Percentiles rank a stretch among this genome's conserved stretches.
Conservation (phyloP, 2,888 invertebrate species). For the Drosophila vallismaia region DNA sequence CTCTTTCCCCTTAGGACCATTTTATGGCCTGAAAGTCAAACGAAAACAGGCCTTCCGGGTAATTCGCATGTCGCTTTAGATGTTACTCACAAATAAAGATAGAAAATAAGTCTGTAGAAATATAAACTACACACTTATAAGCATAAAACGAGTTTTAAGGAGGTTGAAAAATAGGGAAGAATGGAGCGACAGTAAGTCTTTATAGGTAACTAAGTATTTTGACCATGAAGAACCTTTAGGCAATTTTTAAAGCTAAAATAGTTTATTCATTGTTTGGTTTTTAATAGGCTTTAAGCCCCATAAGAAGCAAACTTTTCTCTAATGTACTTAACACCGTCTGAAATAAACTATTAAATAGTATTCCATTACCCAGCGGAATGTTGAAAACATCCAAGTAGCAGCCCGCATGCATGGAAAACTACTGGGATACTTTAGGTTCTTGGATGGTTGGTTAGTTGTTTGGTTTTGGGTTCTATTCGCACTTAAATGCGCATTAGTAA, state of each 20-base stretch:
- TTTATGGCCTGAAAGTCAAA: slow-evolving; percentile 49
- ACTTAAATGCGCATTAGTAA: slow-evolving; percentile 50
- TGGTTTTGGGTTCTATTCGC: slow-evolving; percentile 12
- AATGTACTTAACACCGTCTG: slow-evolving; percentile 7
- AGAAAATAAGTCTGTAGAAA: slow-evolving; percentile 17
- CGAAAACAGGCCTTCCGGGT: slow-evolving; percentile 24
- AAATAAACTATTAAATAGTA: slow-evolving; percentile 8
- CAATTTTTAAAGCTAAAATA: no score
- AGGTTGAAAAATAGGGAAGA: slow-evolving; percentile 10
- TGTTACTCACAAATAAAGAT: slow-evolving; percentile 45
- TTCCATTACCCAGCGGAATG: neutral
- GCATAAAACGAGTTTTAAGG: slow-evolving; percentile 19
- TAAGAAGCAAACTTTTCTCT: neutral
- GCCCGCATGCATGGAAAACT: neutral
- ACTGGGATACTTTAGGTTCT: slow-evolving; percentile 7
- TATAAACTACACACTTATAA: slow-evolving; percentile 14
- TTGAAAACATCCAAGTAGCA: neutral
- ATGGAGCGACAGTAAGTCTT: slow-evolving; percentile 22
- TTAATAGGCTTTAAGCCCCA: no score
- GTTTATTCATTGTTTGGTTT: no score
- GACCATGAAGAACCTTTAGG: neutral
- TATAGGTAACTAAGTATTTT: slow-evolving; percentile 5
- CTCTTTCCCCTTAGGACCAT: slow-evolving; percentile 26
- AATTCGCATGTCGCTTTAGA: slow-evolving; percentile 33
- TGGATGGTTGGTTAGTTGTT: slow-evolving; percentile 23